phyloP scores from a whole-genome alignment of 2,113 vertebrate genomes.

The Natator depressus region DNA sequence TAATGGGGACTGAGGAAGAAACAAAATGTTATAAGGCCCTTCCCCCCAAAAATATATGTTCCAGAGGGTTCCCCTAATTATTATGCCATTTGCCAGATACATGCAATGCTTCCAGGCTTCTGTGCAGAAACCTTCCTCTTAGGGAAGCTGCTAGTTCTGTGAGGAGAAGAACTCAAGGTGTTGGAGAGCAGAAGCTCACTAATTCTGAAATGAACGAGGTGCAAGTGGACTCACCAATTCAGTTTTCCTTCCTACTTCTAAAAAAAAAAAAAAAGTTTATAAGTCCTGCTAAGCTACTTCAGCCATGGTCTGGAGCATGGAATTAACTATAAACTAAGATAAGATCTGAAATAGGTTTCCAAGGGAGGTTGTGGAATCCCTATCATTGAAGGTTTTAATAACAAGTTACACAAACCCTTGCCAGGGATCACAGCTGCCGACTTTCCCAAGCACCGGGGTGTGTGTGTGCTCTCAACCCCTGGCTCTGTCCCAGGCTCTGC shows the following conservation, averaged over 20 bases:
- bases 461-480: fast-evolving
- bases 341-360: not conserved
- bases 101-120: not conserved
- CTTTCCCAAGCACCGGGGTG: no score
- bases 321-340: not conserved
- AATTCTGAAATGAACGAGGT: not conserved
- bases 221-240: not conserved
- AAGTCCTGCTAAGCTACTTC: not conserved
- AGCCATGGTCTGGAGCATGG: not conserved
- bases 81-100: not conserved
- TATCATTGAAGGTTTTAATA: not conserved
- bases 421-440: no score
- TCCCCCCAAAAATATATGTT: not conserved
- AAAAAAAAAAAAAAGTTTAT: not conserved
- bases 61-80: not conserved
- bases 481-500: no score
- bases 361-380: not conserved
- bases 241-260: not conserved
- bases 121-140: not conserved
- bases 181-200: not conserved
- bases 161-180: not conserved
- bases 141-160: not conserved
- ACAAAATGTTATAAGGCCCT: not conserved
- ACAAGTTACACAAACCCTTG: not conserved
- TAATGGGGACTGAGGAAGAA: not conserved